Base-by-base conservation (phyloP, 2,888 invertebrate genomes). In the Drosophila silvestris region DNA sequence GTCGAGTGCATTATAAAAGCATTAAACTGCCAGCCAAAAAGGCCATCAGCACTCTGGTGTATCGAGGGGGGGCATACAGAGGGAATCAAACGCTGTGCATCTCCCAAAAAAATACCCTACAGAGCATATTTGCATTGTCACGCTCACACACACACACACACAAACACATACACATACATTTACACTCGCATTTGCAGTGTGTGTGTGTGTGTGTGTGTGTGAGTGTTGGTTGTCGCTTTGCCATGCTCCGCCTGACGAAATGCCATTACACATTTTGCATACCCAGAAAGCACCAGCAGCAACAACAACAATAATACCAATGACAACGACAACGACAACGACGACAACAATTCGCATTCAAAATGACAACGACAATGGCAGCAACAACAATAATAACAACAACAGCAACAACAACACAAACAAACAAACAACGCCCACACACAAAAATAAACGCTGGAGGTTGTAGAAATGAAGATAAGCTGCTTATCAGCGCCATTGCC, bases 191-290 rank as follows among this genome's bases (percentile, higher is more conserved):
- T 56, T 51, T 69, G 60, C 16, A 35, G n/a, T 62, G 19, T 14
- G 19, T 47, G 41, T 41, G 33, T 65, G 14, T 54, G 41, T 69
- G 59, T 60, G 68, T 65, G 64, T 61, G 26, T 65, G 62, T 63
- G 39, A 2, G 22, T 22, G 47, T 47, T 47, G 47, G 14, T 22
- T 66, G 65, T 68, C 74, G 72, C 77, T 85, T 85, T 85, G 84
- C 81, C 87, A 82, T 89, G 89, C 89, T 86, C 68, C 77, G 89
- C 70, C 89, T 86, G 85, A 86, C 82, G 85, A 86, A 86, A 86
- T 85, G 89, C 89, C 87, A 85, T 84, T 89, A 84, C 87, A 86
- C 89, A 86, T 86, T 85, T 89, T 85, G 89, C 85, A 87, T 85
- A 75, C 74, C 76, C 83, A 70, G 78, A 84, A 64, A 86, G 68